These are phyloP conservation scores for Liodrosophila aerea DNA, from an alignment of 2,888 invertebrate species.

Conservation along the genomic window DNA sequence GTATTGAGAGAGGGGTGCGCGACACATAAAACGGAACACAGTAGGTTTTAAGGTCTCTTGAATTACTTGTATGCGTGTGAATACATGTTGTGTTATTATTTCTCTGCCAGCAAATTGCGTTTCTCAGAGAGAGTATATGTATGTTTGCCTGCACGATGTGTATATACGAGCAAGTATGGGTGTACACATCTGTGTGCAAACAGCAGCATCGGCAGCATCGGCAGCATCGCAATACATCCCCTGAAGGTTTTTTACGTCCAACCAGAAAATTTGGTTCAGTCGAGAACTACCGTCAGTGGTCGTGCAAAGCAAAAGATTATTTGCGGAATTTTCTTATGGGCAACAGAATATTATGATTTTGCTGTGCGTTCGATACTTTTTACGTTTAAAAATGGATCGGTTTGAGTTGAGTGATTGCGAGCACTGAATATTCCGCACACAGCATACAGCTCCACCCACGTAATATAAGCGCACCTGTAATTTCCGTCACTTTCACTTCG, in stretches of 20 bases:
- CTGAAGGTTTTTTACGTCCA: slow-evolving; percentile 81
- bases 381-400: slow-evolving; percentile 29
- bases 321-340: slow-evolving; percentile 73
- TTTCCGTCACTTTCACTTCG: slow-evolving; percentile 34
- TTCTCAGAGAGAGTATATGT: not conserved
- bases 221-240: slow-evolving; percentile 76
- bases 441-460: slow-evolving; percentile 19
- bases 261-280: slow-evolving; percentile 81
- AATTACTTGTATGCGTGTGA: not conserved
- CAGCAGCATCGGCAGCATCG: slow-evolving; percentile 44
- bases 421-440: slow-evolving; percentile 6
- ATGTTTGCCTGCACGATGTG: not conserved
- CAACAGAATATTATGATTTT: slow-evolving; percentile 40
- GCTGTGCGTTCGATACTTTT: slow-evolving; percentile 45
- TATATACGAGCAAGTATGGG: slow-evolving; percentile 15
- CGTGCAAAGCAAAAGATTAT: slow-evolving; percentile 79
- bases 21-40: too few species aligned
- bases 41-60: too few species aligned
- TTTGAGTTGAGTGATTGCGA: slow-evolving; percentile 24
- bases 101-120: not conserved
- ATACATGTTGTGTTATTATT: slow-evolving; percentile 5
- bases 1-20: not conserved
- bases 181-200: slow-evolving; percentile 39
- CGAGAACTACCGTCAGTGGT: slow-evolving; percentile 81
- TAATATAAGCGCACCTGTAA: slow-evolving; percentile 25